Evolutionary conservation across 1,140 invertebrate genomes (phyloP).

Genomic region (Mylabris phalerata): DNA sequence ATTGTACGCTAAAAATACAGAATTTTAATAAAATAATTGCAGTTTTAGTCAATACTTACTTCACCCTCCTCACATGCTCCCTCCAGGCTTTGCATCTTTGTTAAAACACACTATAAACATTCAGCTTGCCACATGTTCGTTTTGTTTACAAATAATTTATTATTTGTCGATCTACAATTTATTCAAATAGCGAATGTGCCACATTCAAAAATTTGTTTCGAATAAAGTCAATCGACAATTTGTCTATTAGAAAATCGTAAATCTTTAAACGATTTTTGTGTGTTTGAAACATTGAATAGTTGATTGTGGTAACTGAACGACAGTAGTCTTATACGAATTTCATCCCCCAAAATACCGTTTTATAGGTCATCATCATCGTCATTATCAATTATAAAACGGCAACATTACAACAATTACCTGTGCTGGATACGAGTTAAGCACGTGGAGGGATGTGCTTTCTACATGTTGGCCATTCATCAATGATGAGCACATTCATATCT

Average conservation of each 20-base stretch:
- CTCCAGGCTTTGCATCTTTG: constrained; percentile 56
- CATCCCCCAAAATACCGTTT: constrained; percentile 25
- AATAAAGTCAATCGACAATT: background rate
- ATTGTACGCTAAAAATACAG: constrained; percentile 30
- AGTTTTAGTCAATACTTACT: constrained; percentile 40
- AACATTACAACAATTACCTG: constrained; percentile 5
- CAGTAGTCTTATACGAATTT: constrained; percentile 22
- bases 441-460: constrained; percentile 5
- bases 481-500: constrained; percentile 26
- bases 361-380: constrained; percentile 24
- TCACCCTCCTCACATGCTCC: constrained; percentile 56
- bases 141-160: constrained; percentile 6
- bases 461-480: constrained; percentile 19
- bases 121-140: constrained; percentile 38
- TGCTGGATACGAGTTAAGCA: constrained; percentile 3
- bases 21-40: background rate
- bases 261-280: background rate
- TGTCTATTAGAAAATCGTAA: background rate
- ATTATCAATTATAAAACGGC: background rate
- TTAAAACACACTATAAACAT: constrained; percentile 41
- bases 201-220: background rate
- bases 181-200: background rate
- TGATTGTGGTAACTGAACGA: constrained; percentile 16
- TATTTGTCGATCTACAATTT: constrained; percentile 4
- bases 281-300: background rate